These are phyloP conservation scores for Pan troglodytes DNA, from an alignment of 2,113 vertebrate species.

Conservation along the genomic window NHGRI_mPanTro3-v2.1_pri NC_072404.2:144722501-144723000, in stretches of 20 bases:
- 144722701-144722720: background rate
- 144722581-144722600: slow-evolving; percentile 7
- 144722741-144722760: background rate
- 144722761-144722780: background rate
- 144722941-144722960: background rate
- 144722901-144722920: background rate
- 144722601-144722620: background rate
- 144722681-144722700: background rate
- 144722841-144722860: background rate
- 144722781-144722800: background rate
- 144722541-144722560: slow-evolving; percentile 51
- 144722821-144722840: background rate
- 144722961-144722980: slow-evolving; percentile 12
- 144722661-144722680: background rate
- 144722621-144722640: background rate
- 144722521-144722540: slow-evolving; percentile 88
- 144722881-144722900: background rate
- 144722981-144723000: background rate
- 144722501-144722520: slow-evolving; percentile 81
- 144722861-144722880: slow-evolving; percentile 29
- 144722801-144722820: background rate
- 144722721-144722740: background rate
- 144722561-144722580: slow-evolving; percentile 50
- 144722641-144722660: background rate
- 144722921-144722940: slow-evolving; percentile 24